Evolutionary conservation across 2,888 invertebrate species (phyloP).

Genomic region (Tachystola acroxantha): DNA sequence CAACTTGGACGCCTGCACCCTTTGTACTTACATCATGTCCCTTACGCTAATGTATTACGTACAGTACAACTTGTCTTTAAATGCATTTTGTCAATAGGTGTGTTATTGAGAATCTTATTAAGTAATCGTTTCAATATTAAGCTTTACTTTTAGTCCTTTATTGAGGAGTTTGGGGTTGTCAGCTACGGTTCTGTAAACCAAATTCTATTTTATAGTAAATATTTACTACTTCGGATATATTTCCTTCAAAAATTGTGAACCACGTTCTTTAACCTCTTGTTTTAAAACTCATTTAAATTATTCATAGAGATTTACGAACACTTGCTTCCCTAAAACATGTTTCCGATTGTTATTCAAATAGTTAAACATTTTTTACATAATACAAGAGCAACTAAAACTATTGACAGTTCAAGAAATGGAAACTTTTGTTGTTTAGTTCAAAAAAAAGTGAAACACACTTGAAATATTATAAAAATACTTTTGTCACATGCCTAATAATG

Average conservation of each 20-base stretch:
- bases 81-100: slow-evolving; percentile 41
- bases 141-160: no score
- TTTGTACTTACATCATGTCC: slow-evolving; percentile 65
- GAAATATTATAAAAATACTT: no score
- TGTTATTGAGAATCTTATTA: no score
- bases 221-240: no score
- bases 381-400: slow-evolving; percentile 18
- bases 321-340: slow-evolving; percentile 14
- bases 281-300: slow-evolving; percentile 6
- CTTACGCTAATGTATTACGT: slow-evolving; percentile 30
- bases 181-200: no score
- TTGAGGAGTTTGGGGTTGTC: no score
- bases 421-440: slow-evolving; percentile 1
- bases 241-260: no score
- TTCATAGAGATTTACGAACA: slow-evolving; percentile 12
- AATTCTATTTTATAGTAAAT: no score
- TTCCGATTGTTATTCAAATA: slow-evolving; percentile 18
- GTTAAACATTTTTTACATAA: slow-evolving; percentile 15
- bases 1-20: slow-evolving; percentile 74
- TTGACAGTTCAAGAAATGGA: slow-evolving; percentile 8
- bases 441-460: no score
- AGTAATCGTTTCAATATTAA: no score
- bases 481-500: no score
- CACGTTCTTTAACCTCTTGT: background rate
- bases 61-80: slow-evolving; percentile 30